Evolutionary conservation across 2,888 invertebrate genomes (phyloP), one percentile per base, ranked within the genome.

Genomic region (Deilephila porcellus): DNA sequence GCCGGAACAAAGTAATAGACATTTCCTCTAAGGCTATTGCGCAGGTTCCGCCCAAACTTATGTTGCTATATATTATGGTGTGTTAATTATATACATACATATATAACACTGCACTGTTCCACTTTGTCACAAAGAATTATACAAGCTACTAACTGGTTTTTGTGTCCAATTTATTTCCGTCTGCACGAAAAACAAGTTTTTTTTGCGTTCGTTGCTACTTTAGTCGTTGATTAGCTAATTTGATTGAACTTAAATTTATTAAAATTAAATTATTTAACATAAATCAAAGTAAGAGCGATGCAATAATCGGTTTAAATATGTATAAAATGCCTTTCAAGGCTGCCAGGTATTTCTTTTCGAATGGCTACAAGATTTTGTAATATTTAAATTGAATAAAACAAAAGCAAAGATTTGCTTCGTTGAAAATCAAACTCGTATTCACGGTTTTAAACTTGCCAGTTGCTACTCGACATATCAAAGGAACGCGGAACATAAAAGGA

Each of bases 111-210:
- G 25, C 25, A 14, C 45, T 64, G 20, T 4, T 64, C 20, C 20
- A 67, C 67, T 17, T 29, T 20, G 25, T 67, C 45, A 45, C 25
- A 52, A 20, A 45, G 8, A 25, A 64, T 37, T 25, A 67, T 52
- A 67, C 45, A 67, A 52, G 4, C 11, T 25, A 52, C 25, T 52
- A 67, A 67, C 67, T 52, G 52, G 67, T 67, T 67, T 63, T 67
- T 52, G 25, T 52, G 52, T 17, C 29, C 52, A 67, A 45, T 67
- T 67, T 67, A 67, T 52, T 67, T 67, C 52, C 67, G 67, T 67
- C 52, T 67, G 11, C 37, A 64, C n/a, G n/a, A 25, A 20, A 25
- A 52, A 67, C 52, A 20, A 45, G 52, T 67, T 67, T 67, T 2
- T 67, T 52, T 14, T 67, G 25, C 67, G 52, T 45, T 52, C 25